phyloP scores from a whole-genome alignment of 2,113 vertebrate genomes.

The Anthoscopus minutus region DNA sequence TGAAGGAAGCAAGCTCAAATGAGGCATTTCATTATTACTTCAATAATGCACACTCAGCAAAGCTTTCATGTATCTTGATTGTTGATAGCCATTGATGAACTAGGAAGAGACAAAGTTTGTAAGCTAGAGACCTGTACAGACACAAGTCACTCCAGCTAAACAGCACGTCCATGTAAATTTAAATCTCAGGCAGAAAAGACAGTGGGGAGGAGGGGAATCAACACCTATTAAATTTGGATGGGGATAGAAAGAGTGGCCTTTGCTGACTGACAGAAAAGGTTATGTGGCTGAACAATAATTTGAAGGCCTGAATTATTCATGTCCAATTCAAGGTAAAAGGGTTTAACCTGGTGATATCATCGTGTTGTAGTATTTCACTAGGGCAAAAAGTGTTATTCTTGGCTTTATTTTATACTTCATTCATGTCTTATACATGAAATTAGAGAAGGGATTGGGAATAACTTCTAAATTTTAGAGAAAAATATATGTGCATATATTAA shows the following conservation, averaged over 20 bases:
- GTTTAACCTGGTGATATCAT: conserved; percentile 22
- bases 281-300: conserved; percentile 44
- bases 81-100: not conserved
- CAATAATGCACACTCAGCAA: not conserved
- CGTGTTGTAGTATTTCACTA: not conserved
- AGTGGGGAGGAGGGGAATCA: not conserved
- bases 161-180: not conserved
- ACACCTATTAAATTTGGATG: conserved; percentile 26
- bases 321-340: conserved; percentile 10
- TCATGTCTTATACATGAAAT: not conserved
- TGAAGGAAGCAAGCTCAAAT: not conserved
- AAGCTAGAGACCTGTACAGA: not conserved
- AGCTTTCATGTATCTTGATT: not conserved
- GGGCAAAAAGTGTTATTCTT: not conserved
- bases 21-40: not conserved
- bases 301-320: conserved; percentile 59
- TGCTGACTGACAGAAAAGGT: conserved; percentile 47
- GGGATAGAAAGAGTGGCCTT: not conserved
- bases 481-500: not conserved
- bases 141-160: not conserved
- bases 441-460: not conserved
- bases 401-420: not conserved
- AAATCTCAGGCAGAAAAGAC: not conserved
- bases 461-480: not conserved
- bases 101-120: not conserved